Base-by-base conservation (phyloP, 2,888 invertebrate species). In the Cerceris ruficornis region DNA sequence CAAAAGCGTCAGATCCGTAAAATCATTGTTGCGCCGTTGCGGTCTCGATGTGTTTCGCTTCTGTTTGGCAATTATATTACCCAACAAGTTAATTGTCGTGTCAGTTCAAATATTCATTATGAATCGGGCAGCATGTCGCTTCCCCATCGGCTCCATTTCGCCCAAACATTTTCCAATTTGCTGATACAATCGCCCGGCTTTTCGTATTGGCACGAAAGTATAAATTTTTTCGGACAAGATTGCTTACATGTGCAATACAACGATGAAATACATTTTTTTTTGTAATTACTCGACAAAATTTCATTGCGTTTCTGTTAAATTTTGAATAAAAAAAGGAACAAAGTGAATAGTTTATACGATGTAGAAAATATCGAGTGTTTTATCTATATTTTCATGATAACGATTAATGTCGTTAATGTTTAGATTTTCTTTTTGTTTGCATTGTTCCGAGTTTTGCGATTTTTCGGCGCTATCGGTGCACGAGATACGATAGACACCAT, bases 31-130 rank as follows among this genome's bases (percentile, higher is more conserved):
- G 46, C 57, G 57, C 55, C 54, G 50, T 50, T 39, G 65, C 41
- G n/a, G 42, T n/a, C 5, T 9, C 14, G 28, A 17, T 46, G 50
- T 14, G 17, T 68, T 50, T 46, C 13, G 9, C 43, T 11, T 49
- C 57, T 62, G 17, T 84, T 82, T 78, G 75, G 70, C 59, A 81
- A 83, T 81, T 82, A 77, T 86, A 86, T 86, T 82, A 80, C 75
- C 79, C 84, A 78, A 83, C 84, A 79, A 85, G 86, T 87, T 86
- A 86, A 87, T 87, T 84, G 82, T 83, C 82, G 78, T 75, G 79
- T 81, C 85, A 87, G 79, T 83, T 81, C 86, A 87, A 87, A 87
- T 86, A 87, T 87, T 81, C 87, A 85, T 87, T 81, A 87, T 83
- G 85, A 82, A 81, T 78, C 74, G 69, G 79, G 76, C 74, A 77